Base-by-base conservation (phyloP, 1,140 invertebrate genomes). In the Brachionus calyciflorus region DNA sequence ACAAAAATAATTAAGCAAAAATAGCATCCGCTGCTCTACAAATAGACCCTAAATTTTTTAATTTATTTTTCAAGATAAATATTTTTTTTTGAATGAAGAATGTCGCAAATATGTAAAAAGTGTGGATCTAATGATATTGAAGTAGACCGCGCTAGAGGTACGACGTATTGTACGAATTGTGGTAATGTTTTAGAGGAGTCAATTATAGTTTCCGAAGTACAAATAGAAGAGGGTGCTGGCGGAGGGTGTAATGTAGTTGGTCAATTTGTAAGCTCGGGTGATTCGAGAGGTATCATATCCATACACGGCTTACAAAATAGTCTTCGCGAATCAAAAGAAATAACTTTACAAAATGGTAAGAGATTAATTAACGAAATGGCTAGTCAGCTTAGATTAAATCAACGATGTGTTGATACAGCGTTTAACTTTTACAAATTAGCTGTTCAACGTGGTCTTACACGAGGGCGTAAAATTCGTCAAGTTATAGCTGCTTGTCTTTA, bases 401-500 rank as follows among this genome's bases (percentile, higher is more conserved):
- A 77, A 12, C 53, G 30, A 17, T 63, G 57, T 46, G 10, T 77
- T 6, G 73, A 76, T 46, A 55, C 73, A 0, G 73, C 73, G 1
- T 76, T 76, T 30, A 76, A 76, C 81, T 97, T 97, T 85, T 99
- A 96, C 83, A 97, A 96, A 87, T 91, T 98, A 91, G 96, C 94
- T 30, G 90, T 78, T 89, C 94, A 81, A 6, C 82, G 81, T 30
- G 79, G 82, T 0, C 85, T 98, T 21, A 98, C 95, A 0, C 89
- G 93, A 81, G 96, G 96, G 37, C 87, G 96, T 26, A 93, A 91
- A 78, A 90, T 92, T 80, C 89, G 89, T n/a, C 91, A 94, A 80
- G 94, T 98, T 77, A 90, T 96, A 83, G 95, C 95, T 73, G 94
- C 96, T 49, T 99, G 96, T 87, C 90, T 99, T 7, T 99, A 99